phyloP scores from a whole-genome alignment of 2,113 vertebrate species.

The Xiphias gladius region DNA sequence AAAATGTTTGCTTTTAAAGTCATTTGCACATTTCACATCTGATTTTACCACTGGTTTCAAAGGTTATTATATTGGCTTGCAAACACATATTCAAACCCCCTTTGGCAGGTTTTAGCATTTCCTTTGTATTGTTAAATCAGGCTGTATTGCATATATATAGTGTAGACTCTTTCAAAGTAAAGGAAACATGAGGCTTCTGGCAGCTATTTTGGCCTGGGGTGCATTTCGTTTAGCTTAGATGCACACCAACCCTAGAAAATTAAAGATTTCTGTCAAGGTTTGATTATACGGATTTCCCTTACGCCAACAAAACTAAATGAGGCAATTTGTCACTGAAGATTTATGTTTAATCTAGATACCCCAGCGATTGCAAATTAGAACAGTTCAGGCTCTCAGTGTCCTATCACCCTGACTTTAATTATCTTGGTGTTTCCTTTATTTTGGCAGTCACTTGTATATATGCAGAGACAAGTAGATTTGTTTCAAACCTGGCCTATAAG shows the following conservation, averaged over 20 bases:
- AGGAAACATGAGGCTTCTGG: conserved; percentile 70
- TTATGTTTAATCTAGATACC: conserved; percentile 51
- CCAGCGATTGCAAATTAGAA: conserved; percentile 38
- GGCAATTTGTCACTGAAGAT: conserved; percentile 51
- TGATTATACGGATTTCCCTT: conserved; percentile 63
- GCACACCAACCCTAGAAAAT: conserved; percentile 51
- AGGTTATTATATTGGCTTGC: conserved; percentile 74
- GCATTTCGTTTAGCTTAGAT: conserved; percentile 67
- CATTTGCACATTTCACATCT: conserved; percentile 83
- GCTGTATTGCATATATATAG: conserved; percentile 76
- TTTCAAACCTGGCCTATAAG: conserved; percentile 77
- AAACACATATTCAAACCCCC: conserved; percentile 51
- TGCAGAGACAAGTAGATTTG: conserved; percentile 76
- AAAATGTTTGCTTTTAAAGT: conserved; percentile 78
- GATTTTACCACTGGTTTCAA: conserved; percentile 76
- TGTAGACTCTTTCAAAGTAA: conserved; percentile 65
- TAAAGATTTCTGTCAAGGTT: conserved; percentile 61
- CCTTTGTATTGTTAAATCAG: conserved; percentile 74
- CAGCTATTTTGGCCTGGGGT: conserved; percentile 44
- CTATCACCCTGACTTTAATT: conserved; percentile 47
- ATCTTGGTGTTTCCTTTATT: conserved; percentile 77
- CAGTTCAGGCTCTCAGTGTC: conserved; percentile 28
- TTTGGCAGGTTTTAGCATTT: conserved; percentile 64
- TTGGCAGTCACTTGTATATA: conserved; percentile 71
- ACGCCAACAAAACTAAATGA: conserved; percentile 64